Percentiles rank a stretch among this genome's conserved stretches.
Evolutionary conservation across 2,113 vertebrate species (phyloP).

Genomic region (Tupaia chinensis): DNA sequence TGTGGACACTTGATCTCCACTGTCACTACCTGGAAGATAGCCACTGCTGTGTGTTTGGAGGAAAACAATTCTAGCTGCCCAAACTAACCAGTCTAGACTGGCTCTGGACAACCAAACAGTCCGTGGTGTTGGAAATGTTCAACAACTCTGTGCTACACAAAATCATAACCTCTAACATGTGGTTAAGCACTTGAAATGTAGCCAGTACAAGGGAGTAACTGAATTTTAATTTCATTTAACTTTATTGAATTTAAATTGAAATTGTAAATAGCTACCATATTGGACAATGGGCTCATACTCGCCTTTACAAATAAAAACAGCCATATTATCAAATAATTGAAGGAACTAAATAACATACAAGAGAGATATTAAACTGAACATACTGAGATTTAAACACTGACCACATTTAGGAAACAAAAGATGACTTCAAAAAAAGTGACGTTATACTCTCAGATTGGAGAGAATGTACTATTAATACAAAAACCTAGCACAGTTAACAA

Average conservation of each 20-base stretch:
- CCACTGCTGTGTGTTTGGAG: background rate
- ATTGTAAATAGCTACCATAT: background rate
- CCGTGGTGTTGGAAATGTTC: background rate
- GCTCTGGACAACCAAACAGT: fast-evolving
- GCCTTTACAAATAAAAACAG: background rate
- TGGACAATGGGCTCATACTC: background rate
- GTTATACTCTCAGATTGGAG: background rate
- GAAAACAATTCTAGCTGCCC: background rate
- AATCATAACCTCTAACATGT: fast-evolving
- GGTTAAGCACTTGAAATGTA: background rate
- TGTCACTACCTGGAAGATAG: background rate
- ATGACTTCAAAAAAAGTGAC: background rate
- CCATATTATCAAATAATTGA: background rate
- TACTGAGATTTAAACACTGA: background rate
- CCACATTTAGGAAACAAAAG: constrained; percentile 26
- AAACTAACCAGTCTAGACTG: background rate
- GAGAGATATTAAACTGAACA: background rate
- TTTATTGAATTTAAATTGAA: constrained; percentile 18
- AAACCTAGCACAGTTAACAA: background rate
- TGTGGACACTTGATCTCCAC: background rate
- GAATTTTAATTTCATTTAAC: constrained; percentile 26
- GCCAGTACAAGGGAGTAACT: background rate
- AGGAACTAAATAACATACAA: background rate
- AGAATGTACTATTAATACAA: background rate
- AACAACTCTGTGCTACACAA: background rate